A percentile compares a stretch with the other conserved stretches of the same genome.
Conservation (phyloP, 2,113 vertebrate genomes). For the Epinephelus lanceolatus region DNA sequence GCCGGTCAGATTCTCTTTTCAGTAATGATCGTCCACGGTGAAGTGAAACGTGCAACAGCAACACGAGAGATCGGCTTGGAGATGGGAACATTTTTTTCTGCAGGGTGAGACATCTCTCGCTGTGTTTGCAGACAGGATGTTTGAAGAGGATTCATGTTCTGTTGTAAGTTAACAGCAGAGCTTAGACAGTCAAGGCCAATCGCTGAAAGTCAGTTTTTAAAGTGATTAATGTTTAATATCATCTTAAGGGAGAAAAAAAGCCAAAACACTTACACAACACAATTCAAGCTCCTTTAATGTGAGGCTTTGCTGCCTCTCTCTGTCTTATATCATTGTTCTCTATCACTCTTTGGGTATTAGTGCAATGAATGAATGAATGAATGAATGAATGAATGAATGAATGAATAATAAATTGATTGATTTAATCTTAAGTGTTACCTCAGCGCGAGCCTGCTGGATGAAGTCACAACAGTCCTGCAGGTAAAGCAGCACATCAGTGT, state of each 20-base stretch:
- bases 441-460: conserved; percentile 89
- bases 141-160: background rate
- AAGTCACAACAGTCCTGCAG: conserved; percentile 94
- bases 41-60: too few relatives aligned
- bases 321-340: too few relatives aligned
- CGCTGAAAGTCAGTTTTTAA: background rate
- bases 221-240: background rate
- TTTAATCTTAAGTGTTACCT: conserved; percentile 82
- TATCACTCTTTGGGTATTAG: background rate
- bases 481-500: conserved; percentile 89
- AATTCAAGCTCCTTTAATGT: background rate
- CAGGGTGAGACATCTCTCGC: background rate
- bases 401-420: background rate
- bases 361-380: background rate
- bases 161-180: too few relatives aligned
- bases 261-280: too few relatives aligned
- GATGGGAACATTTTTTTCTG: too few relatives aligned
- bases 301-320: background rate
- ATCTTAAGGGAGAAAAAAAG: too few relatives aligned
- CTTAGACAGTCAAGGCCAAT: too few relatives aligned
- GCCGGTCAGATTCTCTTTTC: background rate
- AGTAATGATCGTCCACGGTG: too few relatives aligned
- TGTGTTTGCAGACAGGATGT: background rate
- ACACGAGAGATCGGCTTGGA: too few relatives aligned
- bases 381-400: too few relatives aligned